These are phyloP conservation scores for Drosophila ironensis DNA, from an alignment of 1,140 invertebrate species.

Conservation along the genomic window DNA sequence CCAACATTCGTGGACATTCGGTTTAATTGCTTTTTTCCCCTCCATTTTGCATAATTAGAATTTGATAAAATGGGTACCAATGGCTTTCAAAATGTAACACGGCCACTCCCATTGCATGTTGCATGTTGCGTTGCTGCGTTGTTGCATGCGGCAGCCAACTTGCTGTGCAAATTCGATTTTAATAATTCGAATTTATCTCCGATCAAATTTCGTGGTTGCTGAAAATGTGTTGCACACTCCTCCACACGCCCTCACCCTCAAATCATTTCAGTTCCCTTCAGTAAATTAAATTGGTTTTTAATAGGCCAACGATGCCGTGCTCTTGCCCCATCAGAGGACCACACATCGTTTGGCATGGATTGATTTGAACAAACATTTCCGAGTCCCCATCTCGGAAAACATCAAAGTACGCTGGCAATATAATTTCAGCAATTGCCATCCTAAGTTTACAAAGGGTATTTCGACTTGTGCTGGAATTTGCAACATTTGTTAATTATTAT, in stretches of 20 bases:
- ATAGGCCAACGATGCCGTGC: conserved; percentile 44
- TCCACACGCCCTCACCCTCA: background rate
- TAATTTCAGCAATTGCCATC: conserved; percentile 62
- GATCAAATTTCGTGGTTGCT: conserved; percentile 52
- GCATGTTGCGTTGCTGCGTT: background rate
- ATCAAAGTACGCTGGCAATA: conserved; percentile 36
- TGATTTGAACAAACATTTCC: conserved; percentile 61
- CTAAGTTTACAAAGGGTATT: too few species aligned
- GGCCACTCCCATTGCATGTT: conserved; percentile 46
- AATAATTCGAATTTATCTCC: conserved; percentile 73
- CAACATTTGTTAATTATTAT: too few species aligned
- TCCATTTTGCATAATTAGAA: conserved; percentile 64
- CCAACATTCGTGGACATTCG: conserved; percentile 37
- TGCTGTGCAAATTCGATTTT: conserved; percentile 71
- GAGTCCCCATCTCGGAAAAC: conserved; percentile 5
- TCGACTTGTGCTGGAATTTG: too few species aligned
- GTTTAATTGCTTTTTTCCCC: conserved; percentile 70
- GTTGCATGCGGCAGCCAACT: conserved; percentile 4
- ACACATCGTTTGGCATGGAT: conserved; percentile 43
- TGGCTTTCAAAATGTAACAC: conserved; percentile 25
- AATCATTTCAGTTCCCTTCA: too few species aligned
- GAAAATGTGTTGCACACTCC: conserved; percentile 30
- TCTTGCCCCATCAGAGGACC: too few species aligned
- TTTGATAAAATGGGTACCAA: conserved; percentile 56
- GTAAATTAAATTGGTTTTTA: conserved; percentile 72